A percentile compares a stretch with the other conserved stretches of the same genome.
Evolutionary conservation across 2,797 vertebrate genomes (phyloP).

Genomic region (Amniataba percoides): DNA sequence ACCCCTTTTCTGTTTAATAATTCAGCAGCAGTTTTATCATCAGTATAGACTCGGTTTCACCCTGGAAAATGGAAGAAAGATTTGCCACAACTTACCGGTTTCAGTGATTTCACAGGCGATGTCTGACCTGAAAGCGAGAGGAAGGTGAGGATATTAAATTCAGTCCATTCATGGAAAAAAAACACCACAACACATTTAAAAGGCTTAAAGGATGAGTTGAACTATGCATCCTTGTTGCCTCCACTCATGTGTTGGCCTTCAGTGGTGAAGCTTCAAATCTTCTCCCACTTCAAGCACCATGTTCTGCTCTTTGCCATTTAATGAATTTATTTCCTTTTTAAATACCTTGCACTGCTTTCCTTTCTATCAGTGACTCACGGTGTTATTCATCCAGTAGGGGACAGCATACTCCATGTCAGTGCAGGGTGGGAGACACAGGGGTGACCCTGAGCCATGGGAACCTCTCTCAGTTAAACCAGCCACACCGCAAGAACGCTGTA

Average conservation of each 20-base stretch:
- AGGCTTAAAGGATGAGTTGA: conserved; percentile 10
- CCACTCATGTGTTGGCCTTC: background rate
- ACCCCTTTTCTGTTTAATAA: conserved; percentile 54
- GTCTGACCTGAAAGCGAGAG: conserved; percentile 89
- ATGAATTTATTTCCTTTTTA: background rate
- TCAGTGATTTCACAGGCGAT: conserved; percentile 93
- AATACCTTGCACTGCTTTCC: background rate
- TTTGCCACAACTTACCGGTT: conserved; percentile 84
- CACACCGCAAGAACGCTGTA: background rate
- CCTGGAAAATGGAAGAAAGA: background rate
- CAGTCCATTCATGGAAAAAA: background rate
- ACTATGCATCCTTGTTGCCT: background rate
- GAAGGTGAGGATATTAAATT: conserved; percentile 4
- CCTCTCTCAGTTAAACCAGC: conserved; percentile 40
- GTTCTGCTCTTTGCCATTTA: background rate
- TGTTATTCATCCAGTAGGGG: conserved; percentile 67
- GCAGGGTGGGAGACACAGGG: conserved; percentile 37
- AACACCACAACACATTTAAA: background rate
- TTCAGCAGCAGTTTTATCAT: conserved; percentile 49
- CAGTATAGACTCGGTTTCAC: background rate
- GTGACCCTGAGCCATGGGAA: conserved; percentile 49
- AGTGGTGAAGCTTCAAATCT: background rate
- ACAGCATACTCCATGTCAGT: conserved; percentile 51
- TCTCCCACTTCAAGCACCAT: background rate
- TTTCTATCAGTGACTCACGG: background rate